Conservation (phyloP, 2,888 invertebrate genomes). For the Cecidostiba fungosa region DNA sequence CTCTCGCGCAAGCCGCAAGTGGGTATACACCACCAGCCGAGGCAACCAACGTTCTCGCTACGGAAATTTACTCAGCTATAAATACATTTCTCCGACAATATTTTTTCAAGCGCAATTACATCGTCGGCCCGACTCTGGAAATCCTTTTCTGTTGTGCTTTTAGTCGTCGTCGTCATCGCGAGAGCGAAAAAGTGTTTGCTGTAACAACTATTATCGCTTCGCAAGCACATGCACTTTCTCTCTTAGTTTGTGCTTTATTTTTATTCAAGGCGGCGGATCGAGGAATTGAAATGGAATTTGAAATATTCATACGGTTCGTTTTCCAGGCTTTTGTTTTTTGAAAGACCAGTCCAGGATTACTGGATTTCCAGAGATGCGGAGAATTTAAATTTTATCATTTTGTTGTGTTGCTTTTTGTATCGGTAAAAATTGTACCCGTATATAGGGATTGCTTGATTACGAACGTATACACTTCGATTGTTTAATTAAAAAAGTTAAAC, state of each 20-base stretch:
- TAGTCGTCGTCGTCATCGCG: neutral
- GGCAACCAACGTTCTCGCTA: neutral
- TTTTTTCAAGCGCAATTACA: slow-evolving; percentile 36
- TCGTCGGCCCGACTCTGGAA: neutral
- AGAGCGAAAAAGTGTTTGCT: slow-evolving; percentile 3
- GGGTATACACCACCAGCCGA: neutral
- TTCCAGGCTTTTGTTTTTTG: no score
- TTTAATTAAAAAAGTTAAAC: no score
- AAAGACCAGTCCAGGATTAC: no score
- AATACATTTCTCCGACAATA: slow-evolving; percentile 26
- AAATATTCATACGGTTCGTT: neutral
- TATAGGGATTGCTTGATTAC: no score
- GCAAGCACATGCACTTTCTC: neutral
- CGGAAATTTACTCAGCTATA: slow-evolving; percentile 34
- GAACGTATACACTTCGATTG: no score
- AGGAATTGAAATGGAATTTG: neutral
- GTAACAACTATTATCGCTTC: neutral
- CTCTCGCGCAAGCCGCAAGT: neutral
- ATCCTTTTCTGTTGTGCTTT: neutral
- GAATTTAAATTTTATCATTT: no score
- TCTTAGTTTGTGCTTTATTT: neutral
- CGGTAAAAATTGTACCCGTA: no score
- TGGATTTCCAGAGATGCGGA: no score
- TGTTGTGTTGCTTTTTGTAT: no score
- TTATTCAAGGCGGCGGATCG: neutral